phyloP scores from a whole-genome alignment of 1,140 invertebrate species.

The Ceratitis capitata region DNA sequence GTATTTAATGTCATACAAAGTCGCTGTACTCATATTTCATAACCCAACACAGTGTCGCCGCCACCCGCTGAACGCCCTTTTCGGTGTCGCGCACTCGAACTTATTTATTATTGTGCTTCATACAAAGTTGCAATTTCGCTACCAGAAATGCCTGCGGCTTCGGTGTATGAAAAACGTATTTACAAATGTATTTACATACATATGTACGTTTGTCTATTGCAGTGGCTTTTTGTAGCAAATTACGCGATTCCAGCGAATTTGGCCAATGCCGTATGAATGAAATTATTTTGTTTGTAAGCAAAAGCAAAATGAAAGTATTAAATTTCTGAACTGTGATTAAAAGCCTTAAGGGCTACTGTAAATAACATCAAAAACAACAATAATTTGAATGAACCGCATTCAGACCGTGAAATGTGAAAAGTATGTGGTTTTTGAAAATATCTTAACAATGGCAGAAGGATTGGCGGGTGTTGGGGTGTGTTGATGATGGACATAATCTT shows the following conservation, averaged over 20 bases:
- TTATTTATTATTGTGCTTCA: neutral
- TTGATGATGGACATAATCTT: no score
- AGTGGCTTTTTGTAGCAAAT: neutral
- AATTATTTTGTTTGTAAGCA: neutral
- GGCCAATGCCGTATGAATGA: constrained; percentile 13
- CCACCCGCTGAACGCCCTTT: neutral
- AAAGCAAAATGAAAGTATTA: neutral
- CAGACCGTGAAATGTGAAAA: neutral
- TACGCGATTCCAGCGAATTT: constrained; percentile 10
- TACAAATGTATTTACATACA: neutral
- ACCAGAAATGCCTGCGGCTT: neutral
- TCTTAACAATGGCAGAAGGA: neutral
- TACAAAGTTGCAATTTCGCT: neutral
- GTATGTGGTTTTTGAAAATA: neutral
- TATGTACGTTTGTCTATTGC: neutral
- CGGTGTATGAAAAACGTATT: neutral
- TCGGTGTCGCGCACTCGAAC: neutral
- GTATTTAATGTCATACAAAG: constrained; percentile 19
- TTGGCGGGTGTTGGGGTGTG: neutral
- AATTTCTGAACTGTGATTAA: constrained; percentile 36
- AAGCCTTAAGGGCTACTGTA: constrained; percentile 14
- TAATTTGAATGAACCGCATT: neutral
- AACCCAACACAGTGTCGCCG: neutral
- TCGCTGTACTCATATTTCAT: constrained; percentile 23
- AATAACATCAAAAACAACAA: neutral